phyloP scores from a whole-genome alignment of 2,888 invertebrate species.

The Apamea anceps region DNA sequence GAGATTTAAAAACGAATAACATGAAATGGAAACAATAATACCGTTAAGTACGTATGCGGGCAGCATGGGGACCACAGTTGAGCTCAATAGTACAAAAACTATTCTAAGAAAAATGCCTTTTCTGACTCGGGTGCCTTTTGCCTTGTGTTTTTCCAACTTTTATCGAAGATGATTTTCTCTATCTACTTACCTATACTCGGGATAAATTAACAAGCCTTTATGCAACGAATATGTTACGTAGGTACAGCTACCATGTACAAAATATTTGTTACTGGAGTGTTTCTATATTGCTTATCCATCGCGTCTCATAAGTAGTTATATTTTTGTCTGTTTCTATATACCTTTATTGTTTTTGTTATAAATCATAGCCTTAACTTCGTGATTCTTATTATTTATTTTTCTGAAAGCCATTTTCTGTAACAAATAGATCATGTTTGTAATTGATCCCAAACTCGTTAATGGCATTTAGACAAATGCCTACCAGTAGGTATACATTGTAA shows the following conservation, averaged over 20 bases:
- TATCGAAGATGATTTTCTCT: constrained; percentile 39
- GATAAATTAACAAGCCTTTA: constrained; percentile 11
- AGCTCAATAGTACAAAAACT: constrained; percentile 72
- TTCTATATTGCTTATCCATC: constrained; percentile 45
- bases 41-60: constrained; percentile 64
- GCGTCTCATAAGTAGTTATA: constrained; percentile 31
- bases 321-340: constrained; percentile 24
- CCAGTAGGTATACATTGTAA: constrained; percentile 48
- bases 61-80: constrained; percentile 75
- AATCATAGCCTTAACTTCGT: constrained; percentile 36
- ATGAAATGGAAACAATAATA: constrained; percentile 55
- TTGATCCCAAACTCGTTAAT: constrained; percentile 55
- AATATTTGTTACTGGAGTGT: constrained; percentile 54
- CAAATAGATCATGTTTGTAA: constrained; percentile 41
- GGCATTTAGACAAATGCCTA: constrained; percentile 65
- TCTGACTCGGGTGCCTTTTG: constrained; percentile 69
- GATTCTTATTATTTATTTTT: constrained; percentile 47
- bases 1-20: constrained; percentile 35
- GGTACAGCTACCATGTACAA: constrained; percentile 42
- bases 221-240: constrained; percentile 32
- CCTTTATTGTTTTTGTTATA: constrained; percentile 29
- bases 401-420: constrained; percentile 54
- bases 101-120: constrained; percentile 63
- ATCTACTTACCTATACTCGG: constrained; percentile 12
- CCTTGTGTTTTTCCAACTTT: constrained; percentile 55